Base-by-base conservation (phyloP, 2,888 invertebrate species). In the Agriopis leucophaearia region DNA sequence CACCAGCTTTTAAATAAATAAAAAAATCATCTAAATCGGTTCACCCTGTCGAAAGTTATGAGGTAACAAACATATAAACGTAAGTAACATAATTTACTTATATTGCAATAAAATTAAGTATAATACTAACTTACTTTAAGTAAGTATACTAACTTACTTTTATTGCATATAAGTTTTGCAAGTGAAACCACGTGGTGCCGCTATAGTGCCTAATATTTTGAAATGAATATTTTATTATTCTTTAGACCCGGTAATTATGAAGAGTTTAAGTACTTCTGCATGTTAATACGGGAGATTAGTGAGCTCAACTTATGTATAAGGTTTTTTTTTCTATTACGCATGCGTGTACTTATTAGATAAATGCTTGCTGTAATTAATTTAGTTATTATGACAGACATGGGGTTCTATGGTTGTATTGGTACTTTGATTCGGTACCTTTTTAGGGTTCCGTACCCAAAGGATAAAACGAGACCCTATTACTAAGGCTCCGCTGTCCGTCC, bases 261-360 rank as follows among this genome's bases (percentile, higher is more conserved):
- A 16, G 16, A 50, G 13, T 47, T 36, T 47, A 64, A 58, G 58
- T 59, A 27, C 18, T 52, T 65, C 15, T 65, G 15, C 50, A 65
- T 65, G 59, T 59, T 47, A 59, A 65, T 54, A 12, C n/a, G 13
- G 9, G 38, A 40, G 52, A 64, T 64, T 64, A 64, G 13, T 9
- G 16, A 50, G 45, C 35, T 38, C 13, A 8, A 61, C 44, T 57
- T 64, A 54, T 52, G 52, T 36, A 16, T 15, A 45, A 45, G 35
- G 15, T 38, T 58, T 47, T 47, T 58, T 47, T 47, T 12, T 27
- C 18, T 54, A 55, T 55, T 55, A 48, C 62, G 47, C 48, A 47
- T 27, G 47, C 27, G 5, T 27, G 27, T 27, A 27, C 27, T 27
- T 16, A 58, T 58, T 58, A 47, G 36, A 58, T 58, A 58, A 58